Conservation (phyloP, 2,797 vertebrate species). For the Pangasius djambal region DNA sequence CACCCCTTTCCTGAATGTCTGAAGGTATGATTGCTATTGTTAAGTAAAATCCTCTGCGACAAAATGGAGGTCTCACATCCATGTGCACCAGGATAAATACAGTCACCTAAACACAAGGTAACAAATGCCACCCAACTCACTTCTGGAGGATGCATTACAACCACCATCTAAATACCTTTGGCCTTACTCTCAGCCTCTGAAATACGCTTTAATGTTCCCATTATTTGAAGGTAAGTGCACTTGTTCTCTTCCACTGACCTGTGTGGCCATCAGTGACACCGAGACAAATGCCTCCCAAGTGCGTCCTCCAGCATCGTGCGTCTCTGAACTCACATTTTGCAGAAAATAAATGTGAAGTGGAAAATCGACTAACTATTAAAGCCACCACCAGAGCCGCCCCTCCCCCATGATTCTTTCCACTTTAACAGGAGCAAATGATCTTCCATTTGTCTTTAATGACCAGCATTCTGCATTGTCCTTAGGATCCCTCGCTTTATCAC, state of each 20-base stretch:
- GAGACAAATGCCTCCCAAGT: conserved; percentile 46
- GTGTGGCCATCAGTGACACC: conserved; percentile 52
- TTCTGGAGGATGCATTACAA: conserved; percentile 64
- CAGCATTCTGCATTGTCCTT: conserved; percentile 51
- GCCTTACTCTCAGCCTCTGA: conserved; percentile 59
- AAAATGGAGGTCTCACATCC: conserved; percentile 69
- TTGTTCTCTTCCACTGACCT: conserved; percentile 58
- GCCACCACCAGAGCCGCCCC: conserved; percentile 41
- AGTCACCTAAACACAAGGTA: conserved; percentile 63
- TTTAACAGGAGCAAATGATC: conserved; percentile 54
- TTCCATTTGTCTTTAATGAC: conserved; percentile 63
- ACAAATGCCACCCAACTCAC: conserved; percentile 63
- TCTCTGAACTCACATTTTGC: conserved; percentile 58
- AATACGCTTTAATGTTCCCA: conserved; percentile 64
- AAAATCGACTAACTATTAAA: conserved; percentile 46
- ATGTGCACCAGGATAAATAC: conserved; percentile 18
- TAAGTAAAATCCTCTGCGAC: conserved; percentile 31
- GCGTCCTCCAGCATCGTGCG: conserved; percentile 45
- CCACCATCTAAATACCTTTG: conserved; percentile 64
- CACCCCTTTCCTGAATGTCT: background rate
- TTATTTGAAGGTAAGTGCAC: conserved; percentile 66
- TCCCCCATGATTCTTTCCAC: background rate
- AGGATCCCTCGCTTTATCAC: conserved; percentile 70
- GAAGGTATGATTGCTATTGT: conserved; percentile 20
- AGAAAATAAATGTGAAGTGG: conserved; percentile 60